Evolutionary conservation across 1,140 invertebrate genomes (phyloP), one percentile per base, ranked within the genome.

Genomic region (Neodiprion lecontei): DNA sequence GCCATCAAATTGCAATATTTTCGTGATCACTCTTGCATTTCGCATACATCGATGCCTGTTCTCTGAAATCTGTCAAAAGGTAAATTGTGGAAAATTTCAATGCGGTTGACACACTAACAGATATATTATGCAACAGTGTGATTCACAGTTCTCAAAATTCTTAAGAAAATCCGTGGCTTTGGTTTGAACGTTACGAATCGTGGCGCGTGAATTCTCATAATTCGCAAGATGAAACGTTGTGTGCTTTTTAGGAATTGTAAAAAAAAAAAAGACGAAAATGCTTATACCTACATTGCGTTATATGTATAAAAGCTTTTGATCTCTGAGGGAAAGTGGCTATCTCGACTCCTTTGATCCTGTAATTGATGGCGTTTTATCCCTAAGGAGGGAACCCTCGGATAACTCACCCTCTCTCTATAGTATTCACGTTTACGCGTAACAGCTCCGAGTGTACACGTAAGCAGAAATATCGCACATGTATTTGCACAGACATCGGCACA

Each of bases 351-450:
- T 61, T 61, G 53, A 61, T 61, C 53, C 53, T 61, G 53, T 61
- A 61, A 61, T 61, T 61, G 53, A 61, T 61, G 53, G 53, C 53
- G 53, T 61, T 61, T 61, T 61, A 61, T 61, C 53, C 53, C 53
- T 61, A 61, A 12, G 53, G 53, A 61, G 11, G 11, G 53, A 61
- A 61, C 53, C 53, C 53, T 61, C 53, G 53, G 53, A 12, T 61
- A 61, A 61, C 11, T 61, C n/a, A 12, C 11, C n/a, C 53, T 17
- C 53, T 61, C 53, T 61, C 11, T 12, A 61, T 61, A 17, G 53
- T 14, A 61, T 61, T 61, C 53, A 17, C 53, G 53, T 61, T 61
- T 61, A 9, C 9, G 53, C 53, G 53, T 61, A 14, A 40, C 2
- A 40, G 28, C 28, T 40, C 28, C 5, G 28, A 40, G 5, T 40